Percentiles rank a stretch among this genome's conserved stretches.
phyloP scores from a whole-genome alignment of 2,797 vertebrate species.

The Megalops cyprinoides region DNA sequence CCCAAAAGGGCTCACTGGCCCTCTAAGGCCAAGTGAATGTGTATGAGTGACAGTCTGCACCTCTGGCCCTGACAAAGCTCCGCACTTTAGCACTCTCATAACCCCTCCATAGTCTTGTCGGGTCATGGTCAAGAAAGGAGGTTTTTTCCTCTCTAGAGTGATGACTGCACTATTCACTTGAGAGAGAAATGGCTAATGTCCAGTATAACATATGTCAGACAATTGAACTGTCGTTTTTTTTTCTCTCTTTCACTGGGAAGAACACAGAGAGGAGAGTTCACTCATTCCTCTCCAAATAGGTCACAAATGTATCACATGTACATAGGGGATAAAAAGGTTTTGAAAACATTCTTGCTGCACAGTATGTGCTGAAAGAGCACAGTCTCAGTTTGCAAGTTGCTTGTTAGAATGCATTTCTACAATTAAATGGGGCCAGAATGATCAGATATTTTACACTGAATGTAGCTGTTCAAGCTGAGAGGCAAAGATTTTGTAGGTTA shows the following conservation, averaged over 20 bases:
- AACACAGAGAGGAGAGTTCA: not conserved
- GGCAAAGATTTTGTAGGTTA: no score
- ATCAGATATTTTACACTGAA: no score
- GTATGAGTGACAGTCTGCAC: slow-evolving; percentile 46
- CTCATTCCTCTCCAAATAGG: not conserved
- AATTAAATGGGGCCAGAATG: no score
- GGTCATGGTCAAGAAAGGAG: slow-evolving; percentile 31
- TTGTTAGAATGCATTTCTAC: no score
- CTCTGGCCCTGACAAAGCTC: slow-evolving; percentile 45
- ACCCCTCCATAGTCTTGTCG: slow-evolving; percentile 18
- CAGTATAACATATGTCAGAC: no score
- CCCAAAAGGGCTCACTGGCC: slow-evolving; percentile 47
- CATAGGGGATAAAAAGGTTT: not conserved
- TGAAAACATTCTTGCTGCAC: not conserved
- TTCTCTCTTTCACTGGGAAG: not conserved
- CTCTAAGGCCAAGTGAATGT: slow-evolving; percentile 50
- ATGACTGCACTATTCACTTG: not conserved
- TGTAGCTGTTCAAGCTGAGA: no score
- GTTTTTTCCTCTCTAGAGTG: not conserved
- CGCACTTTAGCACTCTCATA: slow-evolving; percentile 24
- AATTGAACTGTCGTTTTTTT: not conserved
- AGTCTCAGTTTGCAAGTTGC: no score
- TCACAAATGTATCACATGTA: not conserved
- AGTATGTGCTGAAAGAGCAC: not conserved
- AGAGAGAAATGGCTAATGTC: not conserved